Evolutionary conservation across 2,888 invertebrate species (phyloP).

Genomic region (Synanthedon tipuliformis): DNA sequence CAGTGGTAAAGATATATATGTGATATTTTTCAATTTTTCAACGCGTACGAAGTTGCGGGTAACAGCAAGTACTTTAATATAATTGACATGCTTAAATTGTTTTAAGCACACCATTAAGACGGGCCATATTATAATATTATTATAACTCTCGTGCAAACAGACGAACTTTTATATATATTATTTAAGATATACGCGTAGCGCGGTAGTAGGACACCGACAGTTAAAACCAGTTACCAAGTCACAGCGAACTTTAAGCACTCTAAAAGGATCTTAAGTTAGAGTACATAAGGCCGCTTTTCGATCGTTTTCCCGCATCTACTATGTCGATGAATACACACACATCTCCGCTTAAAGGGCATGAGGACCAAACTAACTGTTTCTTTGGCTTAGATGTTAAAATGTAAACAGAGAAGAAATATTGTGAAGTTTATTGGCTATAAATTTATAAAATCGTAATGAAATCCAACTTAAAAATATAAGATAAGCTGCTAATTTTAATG

Average conservation of each 20-base stretch:
- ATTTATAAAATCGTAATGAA: not conserved
- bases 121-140: not conserved
- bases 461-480: too few relatives aligned
- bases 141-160: not conserved
- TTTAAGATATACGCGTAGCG: conserved; percentile 25
- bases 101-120: too few relatives aligned
- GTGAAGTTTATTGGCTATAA: not conserved
- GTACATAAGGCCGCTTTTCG: not conserved
- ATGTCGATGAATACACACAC: not conserved
- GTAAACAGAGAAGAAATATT: not conserved
- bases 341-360: conserved; percentile 31
- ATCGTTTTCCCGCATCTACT: not conserved
- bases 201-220: conserved; percentile 36
- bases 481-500: too few relatives aligned
- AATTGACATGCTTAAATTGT: too few relatives aligned
- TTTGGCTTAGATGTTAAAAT: conserved; percentile 22
- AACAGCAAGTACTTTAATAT: too few relatives aligned
- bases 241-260: conserved; percentile 1
- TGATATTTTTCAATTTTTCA: too few relatives aligned
- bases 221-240: conserved; percentile 29
- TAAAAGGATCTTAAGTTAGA: too few relatives aligned
- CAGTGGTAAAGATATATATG: too few relatives aligned
- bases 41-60: too few relatives aligned
- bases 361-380: conserved; percentile 36
- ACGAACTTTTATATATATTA: not conserved